Percentiles rank a stretch among this genome's conserved stretches.
Conservation (phyloP, 2,888 invertebrate species). For the Acholoe squamosa region DNA sequence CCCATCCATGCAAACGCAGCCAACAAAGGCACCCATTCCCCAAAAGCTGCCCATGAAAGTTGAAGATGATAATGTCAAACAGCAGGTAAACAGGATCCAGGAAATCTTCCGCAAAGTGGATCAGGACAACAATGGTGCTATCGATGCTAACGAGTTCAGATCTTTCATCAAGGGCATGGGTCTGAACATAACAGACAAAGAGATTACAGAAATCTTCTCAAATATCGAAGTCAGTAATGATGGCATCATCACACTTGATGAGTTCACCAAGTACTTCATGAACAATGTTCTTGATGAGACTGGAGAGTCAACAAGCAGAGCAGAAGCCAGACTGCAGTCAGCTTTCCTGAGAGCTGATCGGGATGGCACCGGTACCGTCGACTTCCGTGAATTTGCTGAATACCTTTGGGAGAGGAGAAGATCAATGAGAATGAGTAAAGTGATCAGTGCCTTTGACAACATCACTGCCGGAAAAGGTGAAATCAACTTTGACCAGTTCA, state of each 20-base stretch:
- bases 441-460: constrained; percentile 67
- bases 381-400: constrained; percentile 70
- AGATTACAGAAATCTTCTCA: constrained; percentile 67
- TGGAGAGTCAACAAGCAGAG: background rate
- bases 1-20: background rate
- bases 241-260: constrained; percentile 66
- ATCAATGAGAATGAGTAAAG: constrained; percentile 14
- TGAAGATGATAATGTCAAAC: background rate
- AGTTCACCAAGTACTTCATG: constrained; percentile 69
- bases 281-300: constrained; percentile 67
- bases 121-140: constrained; percentile 68
- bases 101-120: constrained; percentile 69
- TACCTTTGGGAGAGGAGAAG: constrained; percentile 67
- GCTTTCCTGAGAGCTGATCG: constrained; percentile 70
- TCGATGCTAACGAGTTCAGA: constrained; percentile 69
- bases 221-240: constrained; percentile 52
- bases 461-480: constrained; percentile 66
- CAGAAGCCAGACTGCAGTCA: constrained; percentile 63
- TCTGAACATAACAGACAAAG: constrained; percentile 65
- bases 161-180: constrained; percentile 68
- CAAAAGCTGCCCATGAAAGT: constrained; percentile 11
- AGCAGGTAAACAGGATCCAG: constrained; percentile 67
- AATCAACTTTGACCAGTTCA: constrained; percentile 67
- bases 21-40: constrained; percentile 6
- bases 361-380: constrained; percentile 68